Evolutionary conservation across 2,797 vertebrate species (phyloP).

Genomic region (Glossophaga mutica): DNA sequence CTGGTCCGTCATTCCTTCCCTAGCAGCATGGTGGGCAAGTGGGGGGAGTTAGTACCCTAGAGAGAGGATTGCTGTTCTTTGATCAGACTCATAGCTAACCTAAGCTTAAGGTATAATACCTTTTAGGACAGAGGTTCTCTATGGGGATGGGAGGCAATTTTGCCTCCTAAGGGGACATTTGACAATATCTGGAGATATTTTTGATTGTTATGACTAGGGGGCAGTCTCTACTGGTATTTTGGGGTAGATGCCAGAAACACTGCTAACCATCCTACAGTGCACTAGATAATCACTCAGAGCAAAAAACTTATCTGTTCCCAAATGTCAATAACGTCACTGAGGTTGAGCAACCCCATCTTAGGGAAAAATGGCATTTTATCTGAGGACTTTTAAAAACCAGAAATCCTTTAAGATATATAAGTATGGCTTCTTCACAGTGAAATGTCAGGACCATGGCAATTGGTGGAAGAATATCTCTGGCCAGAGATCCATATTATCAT

Average conservation of each 20-base stretch:
- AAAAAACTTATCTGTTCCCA: background rate
- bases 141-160: fast-evolving
- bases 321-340: background rate
- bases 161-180: background rate
- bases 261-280: background rate
- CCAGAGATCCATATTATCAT: background rate
- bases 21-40: background rate
- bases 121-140: background rate
- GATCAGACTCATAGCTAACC: background rate
- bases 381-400: background rate
- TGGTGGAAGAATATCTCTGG: background rate
- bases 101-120: background rate
- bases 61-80: background rate
- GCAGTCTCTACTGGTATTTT: background rate
- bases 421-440: background rate
- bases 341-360: background rate
- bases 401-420: background rate
- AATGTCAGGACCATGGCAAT: background rate
- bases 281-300: background rate
- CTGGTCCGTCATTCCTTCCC: background rate
- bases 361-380: background rate
- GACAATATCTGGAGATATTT: background rate
- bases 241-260: background rate
- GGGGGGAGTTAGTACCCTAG: fast-evolving
- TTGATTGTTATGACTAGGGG: background rate